phyloP scores from a whole-genome alignment of 2,888 invertebrate genomes.

The Aspidiotus rigidus region DNA sequence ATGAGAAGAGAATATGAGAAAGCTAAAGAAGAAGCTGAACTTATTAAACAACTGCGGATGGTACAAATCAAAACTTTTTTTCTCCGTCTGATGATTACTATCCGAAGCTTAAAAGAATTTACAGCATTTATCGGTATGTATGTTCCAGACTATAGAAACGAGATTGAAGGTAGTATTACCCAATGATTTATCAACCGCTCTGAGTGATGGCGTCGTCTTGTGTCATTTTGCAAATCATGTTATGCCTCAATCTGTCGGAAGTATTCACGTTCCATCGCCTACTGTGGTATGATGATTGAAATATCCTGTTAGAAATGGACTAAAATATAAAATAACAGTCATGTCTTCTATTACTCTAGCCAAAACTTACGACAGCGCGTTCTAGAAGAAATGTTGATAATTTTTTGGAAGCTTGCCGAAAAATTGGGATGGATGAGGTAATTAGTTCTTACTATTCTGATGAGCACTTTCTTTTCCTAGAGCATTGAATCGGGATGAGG shows the following conservation, averaged over 20 bases:
- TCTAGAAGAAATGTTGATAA: slow-evolving; percentile 92
- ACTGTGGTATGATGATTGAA: slow-evolving; percentile 59
- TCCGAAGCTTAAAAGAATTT: not conserved
- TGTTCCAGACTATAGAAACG: slow-evolving; percentile 72
- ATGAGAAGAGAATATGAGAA: slow-evolving; percentile 87
- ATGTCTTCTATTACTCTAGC: slow-evolving; percentile 53
- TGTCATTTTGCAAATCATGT: slow-evolving; percentile 92
- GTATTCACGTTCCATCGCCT: slow-evolving; percentile 89
- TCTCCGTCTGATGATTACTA: not conserved
- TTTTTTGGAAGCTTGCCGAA: slow-evolving; percentile 86
- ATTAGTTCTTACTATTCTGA: slow-evolving; percentile 42
- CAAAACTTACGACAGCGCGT: slow-evolving; percentile 87
- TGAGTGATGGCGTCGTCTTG: slow-evolving; percentile 85
- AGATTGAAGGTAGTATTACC: slow-evolving; percentile 83
- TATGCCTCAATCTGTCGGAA: slow-evolving; percentile 78
- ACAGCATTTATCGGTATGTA: not conserved
- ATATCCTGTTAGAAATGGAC: not conserved
- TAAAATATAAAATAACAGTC: too few species aligned
- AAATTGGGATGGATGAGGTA: slow-evolving; percentile 91
- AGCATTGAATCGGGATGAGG: too few species aligned
- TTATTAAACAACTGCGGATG: slow-evolving; percentile 71
- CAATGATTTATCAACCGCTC: slow-evolving; percentile 69
- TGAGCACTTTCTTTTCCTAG: too few species aligned
- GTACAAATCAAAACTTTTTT: slow-evolving; percentile 48
- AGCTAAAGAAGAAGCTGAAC: slow-evolving; percentile 77